A percentile compares a stretch with the other conserved stretches of the same genome.
Evolutionary conservation across 2,888 invertebrate genomes (phyloP).

Genomic region (Acholoe squamosa): DNA sequence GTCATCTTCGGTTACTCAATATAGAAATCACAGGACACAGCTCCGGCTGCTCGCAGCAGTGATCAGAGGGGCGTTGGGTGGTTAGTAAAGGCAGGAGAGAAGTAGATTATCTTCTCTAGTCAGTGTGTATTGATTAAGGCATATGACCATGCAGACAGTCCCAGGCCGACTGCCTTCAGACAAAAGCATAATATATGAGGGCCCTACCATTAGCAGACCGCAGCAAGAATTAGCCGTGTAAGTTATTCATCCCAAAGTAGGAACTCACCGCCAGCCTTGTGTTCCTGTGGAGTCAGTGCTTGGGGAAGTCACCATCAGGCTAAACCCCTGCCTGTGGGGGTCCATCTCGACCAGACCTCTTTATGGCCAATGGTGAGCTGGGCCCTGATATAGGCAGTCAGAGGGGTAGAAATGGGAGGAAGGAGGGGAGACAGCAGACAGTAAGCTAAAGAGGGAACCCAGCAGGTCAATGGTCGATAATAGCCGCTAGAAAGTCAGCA

Average conservation of each 20-base stretch:
- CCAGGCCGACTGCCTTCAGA: not conserved
- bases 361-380: not conserved
- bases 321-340: not conserved
- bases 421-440: too few species aligned
- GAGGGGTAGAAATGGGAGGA: not conserved
- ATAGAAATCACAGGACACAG: slow-evolving; percentile 25
- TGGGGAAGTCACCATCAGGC: not conserved
- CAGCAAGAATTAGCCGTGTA: not conserved
- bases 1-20: slow-evolving; percentile 6
- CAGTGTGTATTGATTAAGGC: slow-evolving; percentile 15
- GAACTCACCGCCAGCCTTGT: not conserved
- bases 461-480: slow-evolving; percentile 6
- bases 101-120: slow-evolving; percentile 9
- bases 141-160: not conserved
- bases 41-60: not conserved
- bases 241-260: not conserved
- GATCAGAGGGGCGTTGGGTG: not conserved
- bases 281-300: slow-evolving; percentile 14
- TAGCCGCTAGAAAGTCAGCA: not conserved
- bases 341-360: not conserved
- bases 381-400: not conserved
- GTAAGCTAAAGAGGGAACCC: not conserved
- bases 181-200: not conserved
- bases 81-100: not conserved
- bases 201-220: not conserved